Evolutionary conservation across 2,888 invertebrate species (phyloP).

Genomic region (Euclidia mi): DNA sequence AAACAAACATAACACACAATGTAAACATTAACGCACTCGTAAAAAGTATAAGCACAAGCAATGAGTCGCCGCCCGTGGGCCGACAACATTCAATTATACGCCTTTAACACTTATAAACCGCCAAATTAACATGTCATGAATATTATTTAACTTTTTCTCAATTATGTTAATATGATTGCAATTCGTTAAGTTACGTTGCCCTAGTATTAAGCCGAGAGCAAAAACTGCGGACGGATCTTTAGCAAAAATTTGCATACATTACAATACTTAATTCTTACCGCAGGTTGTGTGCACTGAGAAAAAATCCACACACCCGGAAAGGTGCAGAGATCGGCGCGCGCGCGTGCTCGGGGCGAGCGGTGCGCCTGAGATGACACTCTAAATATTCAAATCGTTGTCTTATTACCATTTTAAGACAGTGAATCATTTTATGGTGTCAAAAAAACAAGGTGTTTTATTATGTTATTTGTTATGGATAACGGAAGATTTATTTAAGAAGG

Average conservation of each 20-base stretch:
- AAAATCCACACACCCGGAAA: constrained; percentile 72
- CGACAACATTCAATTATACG: constrained; percentile 79
- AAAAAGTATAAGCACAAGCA: constrained; percentile 63
- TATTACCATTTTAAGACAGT: constrained; percentile 70
- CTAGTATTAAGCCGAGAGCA: constrained; percentile 80
- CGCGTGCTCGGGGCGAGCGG: constrained; percentile 57
- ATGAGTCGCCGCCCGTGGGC: constrained; percentile 54
- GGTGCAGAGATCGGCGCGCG: constrained; percentile 62
- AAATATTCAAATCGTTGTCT: constrained; percentile 62
- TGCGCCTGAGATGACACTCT: constrained; percentile 58
- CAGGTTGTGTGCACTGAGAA: constrained; percentile 56
- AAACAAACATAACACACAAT: constrained; percentile 47
- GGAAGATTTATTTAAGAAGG: constrained; percentile 60
- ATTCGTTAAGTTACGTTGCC: constrained; percentile 69
- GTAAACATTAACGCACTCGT: constrained; percentile 58
- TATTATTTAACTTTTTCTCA: constrained; percentile 86
- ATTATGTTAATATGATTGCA: constrained; percentile 76
- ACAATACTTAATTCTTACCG: constrained; percentile 76
- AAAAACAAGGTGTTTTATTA: constrained; percentile 56
- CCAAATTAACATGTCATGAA: constrained; percentile 87
- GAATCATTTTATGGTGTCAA: constrained; percentile 66
- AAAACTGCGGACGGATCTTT: constrained; percentile 77
- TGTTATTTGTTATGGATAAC: constrained; percentile 56
- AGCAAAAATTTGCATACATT: constrained; percentile 83
- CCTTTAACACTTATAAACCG: constrained; percentile 81